These are phyloP conservation scores for Etia nguti DNA, from an alignment of 2,113 vertebrate species.

Conservation along the genomic window DNA sequence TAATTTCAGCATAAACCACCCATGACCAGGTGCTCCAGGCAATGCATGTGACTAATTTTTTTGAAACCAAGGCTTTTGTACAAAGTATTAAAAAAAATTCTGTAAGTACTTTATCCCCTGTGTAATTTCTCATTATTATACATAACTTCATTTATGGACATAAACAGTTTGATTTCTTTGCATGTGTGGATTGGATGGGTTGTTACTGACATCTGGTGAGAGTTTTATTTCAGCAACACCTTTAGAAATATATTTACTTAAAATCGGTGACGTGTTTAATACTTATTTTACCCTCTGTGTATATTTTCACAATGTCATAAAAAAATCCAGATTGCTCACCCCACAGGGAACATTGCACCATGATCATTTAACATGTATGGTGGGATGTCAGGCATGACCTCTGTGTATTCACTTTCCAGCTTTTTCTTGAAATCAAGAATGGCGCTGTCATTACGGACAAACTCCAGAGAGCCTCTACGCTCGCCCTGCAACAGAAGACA, in stretches of 20 bases:
- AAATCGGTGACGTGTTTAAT: not conserved
- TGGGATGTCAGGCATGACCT: conserved; percentile 79
- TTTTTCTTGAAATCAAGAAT: conserved; percentile 86
- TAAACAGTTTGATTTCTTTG: not conserved
- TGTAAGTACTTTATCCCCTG: not conserved
- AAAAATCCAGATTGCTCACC: conserved; percentile 40
- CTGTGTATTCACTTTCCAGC: conserved; percentile 76
- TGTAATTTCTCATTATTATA: not conserved
- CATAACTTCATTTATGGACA: not conserved
- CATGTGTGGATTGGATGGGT: not conserved
- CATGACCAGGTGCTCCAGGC: rapidly evolving
- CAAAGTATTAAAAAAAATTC: rapidly evolving
- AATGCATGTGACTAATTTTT: not conserved
- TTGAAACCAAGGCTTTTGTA: not conserved
- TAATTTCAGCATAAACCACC: rapidly evolving
- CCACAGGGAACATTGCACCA: not conserved
- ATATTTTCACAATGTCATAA: not conserved
- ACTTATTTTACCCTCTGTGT: not conserved
- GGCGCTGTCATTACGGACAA: conserved; percentile 82
- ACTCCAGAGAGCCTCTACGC: conserved; percentile 87
- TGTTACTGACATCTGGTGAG: not conserved
- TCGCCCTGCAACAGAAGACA: conserved; percentile 77
- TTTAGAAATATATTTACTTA: not conserved
- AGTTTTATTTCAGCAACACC: not conserved
- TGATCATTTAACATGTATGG: conserved; percentile 21